phyloP scores from a whole-genome alignment of 2,113 vertebrate species.

The Pseudois nayaur region DNA sequence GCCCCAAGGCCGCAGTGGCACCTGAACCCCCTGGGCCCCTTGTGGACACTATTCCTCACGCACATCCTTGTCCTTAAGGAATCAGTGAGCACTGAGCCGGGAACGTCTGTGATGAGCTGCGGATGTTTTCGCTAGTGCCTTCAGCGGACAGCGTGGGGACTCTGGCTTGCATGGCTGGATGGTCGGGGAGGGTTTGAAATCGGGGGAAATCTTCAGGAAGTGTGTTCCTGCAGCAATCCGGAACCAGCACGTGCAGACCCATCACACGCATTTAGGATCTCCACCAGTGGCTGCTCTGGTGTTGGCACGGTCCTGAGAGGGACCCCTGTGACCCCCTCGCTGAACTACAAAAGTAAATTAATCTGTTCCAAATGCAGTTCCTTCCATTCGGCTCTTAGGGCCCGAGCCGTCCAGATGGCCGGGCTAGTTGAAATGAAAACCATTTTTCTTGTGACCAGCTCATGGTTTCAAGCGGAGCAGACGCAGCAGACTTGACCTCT shows the following conservation, averaged over 20 bases:
- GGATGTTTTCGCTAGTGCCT: not conserved
- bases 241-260: constrained; percentile 39
- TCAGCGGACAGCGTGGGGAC: not conserved
- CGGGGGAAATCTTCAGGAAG: constrained; percentile 55
- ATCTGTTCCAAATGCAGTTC: constrained; percentile 47
- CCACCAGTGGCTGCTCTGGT: constrained; percentile 19
- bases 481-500: not conserved
- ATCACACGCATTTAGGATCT: constrained; percentile 50
- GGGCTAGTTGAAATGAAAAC: constrained; percentile 44
- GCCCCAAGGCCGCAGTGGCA: not conserved
- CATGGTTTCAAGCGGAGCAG: not conserved
- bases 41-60: not conserved
- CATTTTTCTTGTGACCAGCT: constrained; percentile 19
- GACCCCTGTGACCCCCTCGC: not conserved
- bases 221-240: constrained; percentile 29
- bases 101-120: not conserved
- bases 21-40: not conserved
- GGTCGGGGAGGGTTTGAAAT: constrained; percentile 33
- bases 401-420: constrained; percentile 8
- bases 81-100: not conserved
- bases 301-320: not conserved
- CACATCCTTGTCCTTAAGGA: not conserved
- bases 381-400: not conserved
- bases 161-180: not conserved
- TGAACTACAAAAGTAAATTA: constrained; percentile 55